Percentiles rank a stretch among this genome's conserved stretches.
Conservation (phyloP, 2,888 invertebrate genomes). For the Drosophila birchii region DNA sequence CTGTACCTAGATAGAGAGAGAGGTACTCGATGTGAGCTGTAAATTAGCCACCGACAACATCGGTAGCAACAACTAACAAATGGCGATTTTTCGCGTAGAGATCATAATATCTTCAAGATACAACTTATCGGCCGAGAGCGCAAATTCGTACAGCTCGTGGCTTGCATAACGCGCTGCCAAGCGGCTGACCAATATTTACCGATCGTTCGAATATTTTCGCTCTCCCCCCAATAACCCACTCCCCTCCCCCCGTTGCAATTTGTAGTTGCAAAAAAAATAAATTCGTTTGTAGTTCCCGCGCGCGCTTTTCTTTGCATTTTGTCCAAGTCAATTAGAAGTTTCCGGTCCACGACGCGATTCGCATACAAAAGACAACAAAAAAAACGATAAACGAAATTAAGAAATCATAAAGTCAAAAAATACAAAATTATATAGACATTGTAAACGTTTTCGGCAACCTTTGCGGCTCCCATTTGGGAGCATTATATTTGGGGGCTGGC, state of each 20-base stretch:
- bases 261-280: conserved; percentile 30
- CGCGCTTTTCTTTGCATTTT: conserved; percentile 57
- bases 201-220: conserved; percentile 33
- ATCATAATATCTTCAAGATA: conserved; percentile 72
- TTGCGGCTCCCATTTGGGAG: conserved; percentile 58
- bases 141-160: conserved; percentile 42
- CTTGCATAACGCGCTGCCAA: conserved; percentile 53
- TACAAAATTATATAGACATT: conserved; percentile 2
- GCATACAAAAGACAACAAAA: conserved; percentile 41
- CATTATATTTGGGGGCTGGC: conserved; percentile 43
- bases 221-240: background rate
- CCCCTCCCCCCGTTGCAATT: background rate
- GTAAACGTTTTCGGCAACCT: conserved; percentile 31
- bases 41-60: conserved; percentile 58
- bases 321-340: conserved; percentile 55
- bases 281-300: conserved; percentile 41
- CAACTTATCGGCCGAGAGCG: conserved; percentile 42
- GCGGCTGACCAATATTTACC: conserved; percentile 31
- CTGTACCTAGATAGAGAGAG: conserved; percentile 21
- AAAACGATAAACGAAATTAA: conserved; percentile 27
- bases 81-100: conserved; percentile 73
- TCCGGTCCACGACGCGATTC: conserved; percentile 52
- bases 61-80: conserved; percentile 21
- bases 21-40: conserved; percentile 35
- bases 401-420: conserved; percentile 28